Base-by-base conservation (phyloP, 2,888 invertebrate species). In the Lissonota sp. region DNA sequence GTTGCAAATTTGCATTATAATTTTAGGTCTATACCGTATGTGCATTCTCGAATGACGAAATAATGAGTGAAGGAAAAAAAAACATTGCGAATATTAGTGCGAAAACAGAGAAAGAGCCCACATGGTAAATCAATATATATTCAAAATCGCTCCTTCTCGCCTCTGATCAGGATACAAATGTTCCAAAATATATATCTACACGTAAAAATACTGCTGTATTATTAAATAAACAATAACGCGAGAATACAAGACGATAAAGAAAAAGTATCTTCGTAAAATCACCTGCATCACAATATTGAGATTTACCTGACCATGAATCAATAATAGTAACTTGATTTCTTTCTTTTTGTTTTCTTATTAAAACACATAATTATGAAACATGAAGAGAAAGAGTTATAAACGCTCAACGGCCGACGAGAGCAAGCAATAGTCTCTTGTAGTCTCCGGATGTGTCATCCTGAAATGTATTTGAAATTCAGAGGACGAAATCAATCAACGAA, bases 371-470 rank as follows among this genome's bases (percentile, higher is more conserved):
- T 37, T 62, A 84, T 77, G 74, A 60, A 62, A 74, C 51, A 75
- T 71, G 66, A 63, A 63, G 12, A 53, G 39, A 67, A 67, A 77
- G 53, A 66, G 62, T 79, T 63, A 82, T 70, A 86, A 85, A 87
- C 84, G 78, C 70, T 70, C 83, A 86, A 89, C 88, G 90, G 90
- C 90, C 91, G 85, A 96, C 94, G 55, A 97, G 93, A 67, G 96
- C 96, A 83, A 97, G 94, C 81, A 98, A 93, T 86, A 96, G 95
- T 92, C 96, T 97, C 93, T 97, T 97, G 94, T 97, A 98, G 92
- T 98, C 96, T 70, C 98, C 98, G 80, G 97, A 97, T 86, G 96
- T 96, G 90, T 98, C 97, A 55, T 95, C 96, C 96, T 97, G 94
- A 92, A 95, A 93, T 87, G 86, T 84, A 87, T 87, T 26, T 73